phyloP scores from a whole-genome alignment of 2,113 vertebrate genomes.

The Romanogobio albipinnatus region DNA sequence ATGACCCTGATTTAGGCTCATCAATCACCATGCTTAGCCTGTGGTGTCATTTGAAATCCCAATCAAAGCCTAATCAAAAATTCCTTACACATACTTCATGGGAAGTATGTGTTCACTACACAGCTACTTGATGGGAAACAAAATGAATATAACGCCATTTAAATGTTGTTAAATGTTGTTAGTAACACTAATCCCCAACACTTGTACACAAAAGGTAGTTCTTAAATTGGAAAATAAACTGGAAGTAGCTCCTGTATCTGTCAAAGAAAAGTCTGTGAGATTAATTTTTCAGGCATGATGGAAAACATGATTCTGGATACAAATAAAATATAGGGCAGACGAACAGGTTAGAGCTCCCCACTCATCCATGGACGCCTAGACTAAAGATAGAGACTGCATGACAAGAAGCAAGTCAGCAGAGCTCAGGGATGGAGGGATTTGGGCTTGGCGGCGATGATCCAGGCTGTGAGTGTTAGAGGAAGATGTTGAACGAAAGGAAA shows the following conservation, averaged over 20 bases:
- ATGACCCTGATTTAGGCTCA: conserved; percentile 53
- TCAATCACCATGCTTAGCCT: conserved; percentile 60
- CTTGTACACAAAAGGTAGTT: not conserved
- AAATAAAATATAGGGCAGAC: not conserved
- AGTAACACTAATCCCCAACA: not conserved
- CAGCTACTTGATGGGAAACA: no score
- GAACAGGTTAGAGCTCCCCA: not conserved
- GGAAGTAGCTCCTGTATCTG: not conserved
- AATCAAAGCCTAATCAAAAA: not conserved
- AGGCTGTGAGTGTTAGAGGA: not conserved
- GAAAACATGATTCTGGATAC: not conserved
- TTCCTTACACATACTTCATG: not conserved
- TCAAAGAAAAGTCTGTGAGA: not conserved
- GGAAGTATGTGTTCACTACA: no score
- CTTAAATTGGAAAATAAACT: not conserved
- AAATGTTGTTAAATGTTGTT: no score
- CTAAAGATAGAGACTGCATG: not conserved
- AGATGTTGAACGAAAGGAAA: not conserved
- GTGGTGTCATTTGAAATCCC: not conserved
- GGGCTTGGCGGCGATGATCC: not conserved
- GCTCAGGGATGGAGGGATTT: conserved; percentile 14
- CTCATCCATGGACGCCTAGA: not conserved
- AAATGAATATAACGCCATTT: no score
- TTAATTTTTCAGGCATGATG: not conserved
- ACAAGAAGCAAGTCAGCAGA: not conserved